Base-by-base conservation (phyloP, 2,888 invertebrate species). In the Papilio demoleus region DNA sequence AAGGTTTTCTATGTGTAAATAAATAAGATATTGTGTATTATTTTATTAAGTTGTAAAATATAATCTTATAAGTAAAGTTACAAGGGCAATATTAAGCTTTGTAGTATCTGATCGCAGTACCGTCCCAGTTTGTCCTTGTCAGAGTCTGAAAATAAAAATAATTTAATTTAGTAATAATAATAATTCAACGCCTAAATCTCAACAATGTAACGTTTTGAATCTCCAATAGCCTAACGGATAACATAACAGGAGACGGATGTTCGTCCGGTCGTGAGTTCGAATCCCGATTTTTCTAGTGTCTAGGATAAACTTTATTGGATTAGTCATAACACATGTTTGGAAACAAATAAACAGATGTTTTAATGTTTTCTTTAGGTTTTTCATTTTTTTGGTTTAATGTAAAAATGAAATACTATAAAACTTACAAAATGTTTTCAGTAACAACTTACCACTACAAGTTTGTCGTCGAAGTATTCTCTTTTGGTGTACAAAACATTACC, bases 401-500 rank as follows among this genome's bases (percentile, higher is more conserved):
- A n/a, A n/a, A n/a, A n/a, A n/a, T n/a, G n/a, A n/a, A n/a, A n/a
- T n/a, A n/a, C n/a, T n/a, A n/a, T n/a, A 38, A 1, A 36, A 36
- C 11, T 0, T 31, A 34, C 17, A 58, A 58, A 40, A 17, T 40
- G 17, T 19, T 60, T 61, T 17, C 19, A 24, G 56, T 47, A 53
- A 14, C 36, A 70, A 45, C 83, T 82, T 74, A 88, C 88, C 77
- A 82, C 81, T 40, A 78, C 70, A 0, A 88, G 76, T 22, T 81
- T 79, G 38, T 83, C 78, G 2, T 77, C 85, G 3, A 73, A 74
- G 75, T 78, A 88, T 45, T 83, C 85, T 69, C 82, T 83, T 73
- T 79, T 83, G 73, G 81, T 78, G 11, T 73, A 77, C 0, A 80
- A 71, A 0, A 40, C 38, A 1, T 79, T 78, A 0, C 71, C 67